phyloP scores from a whole-genome alignment of 2,888 invertebrate species.

The Argynnis bischoffii region DNA sequence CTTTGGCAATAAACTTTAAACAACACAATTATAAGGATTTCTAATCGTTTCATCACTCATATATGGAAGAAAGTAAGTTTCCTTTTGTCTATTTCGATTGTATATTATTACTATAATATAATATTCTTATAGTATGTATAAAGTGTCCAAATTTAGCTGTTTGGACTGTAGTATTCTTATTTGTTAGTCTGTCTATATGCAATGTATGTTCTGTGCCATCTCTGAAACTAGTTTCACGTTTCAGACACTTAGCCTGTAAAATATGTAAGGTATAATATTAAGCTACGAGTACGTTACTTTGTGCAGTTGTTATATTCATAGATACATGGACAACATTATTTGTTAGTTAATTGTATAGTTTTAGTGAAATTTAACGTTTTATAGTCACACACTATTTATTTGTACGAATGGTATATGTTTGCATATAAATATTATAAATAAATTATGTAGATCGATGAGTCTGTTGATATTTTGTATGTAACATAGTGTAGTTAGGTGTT shows the following conservation, averaged over 20 bases:
- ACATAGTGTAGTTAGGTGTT: slow-evolving; percentile 63
- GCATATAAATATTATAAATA: slow-evolving; percentile 38
- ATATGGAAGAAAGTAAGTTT: neutral
- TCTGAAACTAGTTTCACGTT: slow-evolving; percentile 26
- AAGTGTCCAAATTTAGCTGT: too few relatives aligned
- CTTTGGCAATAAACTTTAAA: neutral
- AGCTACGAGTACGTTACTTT: slow-evolving; percentile 29
- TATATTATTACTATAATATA: too few relatives aligned
- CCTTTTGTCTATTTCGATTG: too few relatives aligned
- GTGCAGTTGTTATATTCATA: slow-evolving; percentile 38
- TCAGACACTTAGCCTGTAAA: slow-evolving; percentile 26
- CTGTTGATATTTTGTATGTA: slow-evolving; percentile 64
- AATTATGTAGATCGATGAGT: slow-evolving; percentile 60
- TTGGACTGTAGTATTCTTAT: too few relatives aligned
- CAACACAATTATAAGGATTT: neutral
- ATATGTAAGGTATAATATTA: slow-evolving; percentile 30
- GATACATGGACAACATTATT: slow-evolving; percentile 44
- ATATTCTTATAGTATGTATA: too few relatives aligned
- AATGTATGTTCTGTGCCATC: slow-evolving; percentile 17
- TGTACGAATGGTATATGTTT: slow-evolving; percentile 55
- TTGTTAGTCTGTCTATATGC: neutral
- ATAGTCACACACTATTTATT: slow-evolving; percentile 68
- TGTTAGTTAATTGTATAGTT: slow-evolving; percentile 49
- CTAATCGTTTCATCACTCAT: neutral
- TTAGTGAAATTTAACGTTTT: slow-evolving; percentile 52